These are phyloP conservation scores for Deroptyus accipitrinus DNA, from an alignment of 2,113 vertebrate species.

Conservation along the genomic window DNA sequence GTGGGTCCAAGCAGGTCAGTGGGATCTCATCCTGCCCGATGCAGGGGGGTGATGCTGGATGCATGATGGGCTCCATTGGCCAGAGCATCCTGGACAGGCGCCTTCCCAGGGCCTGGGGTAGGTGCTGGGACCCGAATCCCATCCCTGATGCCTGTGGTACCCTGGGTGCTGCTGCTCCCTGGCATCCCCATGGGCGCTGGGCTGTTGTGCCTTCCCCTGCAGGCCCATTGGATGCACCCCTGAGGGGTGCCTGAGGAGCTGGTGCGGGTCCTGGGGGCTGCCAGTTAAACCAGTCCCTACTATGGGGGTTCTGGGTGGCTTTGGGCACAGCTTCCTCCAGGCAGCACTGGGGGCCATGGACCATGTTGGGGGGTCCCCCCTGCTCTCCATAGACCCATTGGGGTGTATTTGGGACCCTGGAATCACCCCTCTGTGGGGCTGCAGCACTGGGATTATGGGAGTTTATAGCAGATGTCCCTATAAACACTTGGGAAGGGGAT, in stretches of 20 bases:
- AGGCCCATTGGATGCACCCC: neutral
- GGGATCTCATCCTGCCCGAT: neutral
- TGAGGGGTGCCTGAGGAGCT: accelerated
- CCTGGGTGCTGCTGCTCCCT: neutral
- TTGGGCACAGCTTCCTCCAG: neutral
- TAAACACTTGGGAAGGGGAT: accelerated
- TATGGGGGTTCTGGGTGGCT: neutral
- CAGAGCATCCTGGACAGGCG: accelerated
- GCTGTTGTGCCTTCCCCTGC: neutral
- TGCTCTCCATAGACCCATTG: neutral
- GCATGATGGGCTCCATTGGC: accelerated
- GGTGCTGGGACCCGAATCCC: neutral
- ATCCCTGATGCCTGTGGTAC: neutral
- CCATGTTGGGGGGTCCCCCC: neutral
- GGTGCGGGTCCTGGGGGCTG: neutral
- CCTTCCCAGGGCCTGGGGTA: neutral
- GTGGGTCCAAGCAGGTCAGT: neutral
- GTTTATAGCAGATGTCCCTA: neutral
- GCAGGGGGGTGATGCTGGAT: neutral
- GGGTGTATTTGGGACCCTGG: accelerated
- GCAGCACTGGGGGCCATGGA: neutral
- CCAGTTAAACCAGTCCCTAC: neutral
- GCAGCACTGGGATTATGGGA: neutral
- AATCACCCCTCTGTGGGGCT: neutral
- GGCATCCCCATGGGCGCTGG: accelerated